Conservation (phyloP, 2,888 invertebrate species). For the Mythimna lalbum region DNA sequence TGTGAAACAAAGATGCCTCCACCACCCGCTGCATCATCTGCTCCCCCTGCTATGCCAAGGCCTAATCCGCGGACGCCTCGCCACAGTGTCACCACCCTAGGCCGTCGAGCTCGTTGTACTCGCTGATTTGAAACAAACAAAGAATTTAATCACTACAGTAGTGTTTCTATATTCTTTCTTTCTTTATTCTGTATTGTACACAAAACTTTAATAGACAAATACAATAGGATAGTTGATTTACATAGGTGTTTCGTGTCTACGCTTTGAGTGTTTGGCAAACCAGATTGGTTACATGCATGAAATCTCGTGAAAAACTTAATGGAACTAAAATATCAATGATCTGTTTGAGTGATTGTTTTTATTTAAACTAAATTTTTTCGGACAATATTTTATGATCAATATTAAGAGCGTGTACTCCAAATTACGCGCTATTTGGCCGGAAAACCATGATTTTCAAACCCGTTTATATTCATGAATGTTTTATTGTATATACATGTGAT, state of each 20-base stretch:
- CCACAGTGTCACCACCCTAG: slow-evolving; percentile 86
- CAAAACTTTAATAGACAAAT: no score
- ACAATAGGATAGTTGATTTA: no score
- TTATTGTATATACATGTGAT: no score
- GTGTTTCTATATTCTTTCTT: background rate
- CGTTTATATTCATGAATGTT: no score
- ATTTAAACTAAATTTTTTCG: no score
- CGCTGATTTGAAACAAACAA: slow-evolving; percentile 69
- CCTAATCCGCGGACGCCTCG: slow-evolving; percentile 86
- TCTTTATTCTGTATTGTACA: no score
- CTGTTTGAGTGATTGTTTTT: background rate
- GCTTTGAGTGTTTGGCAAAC: background rate
- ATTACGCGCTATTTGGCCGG: no score
- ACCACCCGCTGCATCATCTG: slow-evolving; percentile 87
- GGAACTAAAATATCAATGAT: background rate
- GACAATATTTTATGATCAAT: background rate
- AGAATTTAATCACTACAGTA: background rate
- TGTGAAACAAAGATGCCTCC: slow-evolving; percentile 88
- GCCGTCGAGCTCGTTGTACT: slow-evolving; percentile 85
- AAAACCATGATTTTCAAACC: no score
- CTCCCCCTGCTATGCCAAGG: slow-evolving; percentile 87
- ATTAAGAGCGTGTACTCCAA: no score
- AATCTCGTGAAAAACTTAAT: background rate
- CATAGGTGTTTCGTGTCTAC: background rate
- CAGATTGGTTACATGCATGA: background rate